Evolutionary conservation across 92 coral and sea anemone species (phyloP).

Genomic region (Blastomussa wellsi): DNA sequence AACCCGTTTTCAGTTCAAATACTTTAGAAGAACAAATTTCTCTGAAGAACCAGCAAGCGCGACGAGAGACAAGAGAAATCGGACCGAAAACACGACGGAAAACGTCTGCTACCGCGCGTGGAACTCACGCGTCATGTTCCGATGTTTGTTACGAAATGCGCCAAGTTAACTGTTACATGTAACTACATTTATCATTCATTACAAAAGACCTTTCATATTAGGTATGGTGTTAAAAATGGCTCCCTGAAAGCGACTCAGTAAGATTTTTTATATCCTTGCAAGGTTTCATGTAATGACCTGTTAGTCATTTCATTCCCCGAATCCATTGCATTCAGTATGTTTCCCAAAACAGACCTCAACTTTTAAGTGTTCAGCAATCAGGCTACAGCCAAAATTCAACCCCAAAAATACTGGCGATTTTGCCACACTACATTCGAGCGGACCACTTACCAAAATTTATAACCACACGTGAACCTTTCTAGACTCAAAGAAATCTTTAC

Average conservation of each 20-base stretch:
- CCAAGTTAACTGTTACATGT: neutral
- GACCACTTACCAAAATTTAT: neutral
- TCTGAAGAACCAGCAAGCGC: neutral
- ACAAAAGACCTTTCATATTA: too few species aligned
- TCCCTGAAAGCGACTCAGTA: too few species aligned
- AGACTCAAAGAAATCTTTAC: neutral
- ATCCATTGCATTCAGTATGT: neutral
- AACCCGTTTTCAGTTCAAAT: neutral
- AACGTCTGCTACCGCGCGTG: neutral
- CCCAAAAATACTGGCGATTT: neutral
- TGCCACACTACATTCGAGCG: neutral
- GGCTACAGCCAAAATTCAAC: neutral
- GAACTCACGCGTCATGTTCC: neutral
- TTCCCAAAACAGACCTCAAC: neutral
- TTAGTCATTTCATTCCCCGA: neutral
- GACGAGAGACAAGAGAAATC: neutral
- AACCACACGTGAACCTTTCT: neutral
- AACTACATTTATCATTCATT: too few species aligned
- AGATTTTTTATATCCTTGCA: neutral
- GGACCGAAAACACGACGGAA: neutral
- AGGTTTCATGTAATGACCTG: neutral
- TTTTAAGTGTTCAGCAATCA: neutral
- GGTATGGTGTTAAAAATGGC: too few species aligned
- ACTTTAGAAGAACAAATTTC: neutral
- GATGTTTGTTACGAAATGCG: neutral